Evolutionary conservation across 2,113 vertebrate genomes (phyloP).

Genomic region (Hyla sarda): DNA sequence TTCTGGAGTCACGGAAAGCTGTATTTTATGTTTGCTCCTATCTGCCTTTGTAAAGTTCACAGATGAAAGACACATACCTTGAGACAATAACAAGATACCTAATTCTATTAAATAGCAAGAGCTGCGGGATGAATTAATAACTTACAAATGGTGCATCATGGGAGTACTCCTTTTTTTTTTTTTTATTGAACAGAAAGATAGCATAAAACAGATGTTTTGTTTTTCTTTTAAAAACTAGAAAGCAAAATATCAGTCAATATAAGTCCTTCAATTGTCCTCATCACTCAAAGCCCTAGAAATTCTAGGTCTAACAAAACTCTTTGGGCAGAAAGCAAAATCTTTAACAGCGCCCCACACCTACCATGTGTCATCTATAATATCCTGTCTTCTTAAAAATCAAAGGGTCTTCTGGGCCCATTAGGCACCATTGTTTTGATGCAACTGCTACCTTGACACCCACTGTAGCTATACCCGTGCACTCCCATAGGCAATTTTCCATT

Average conservation of each 20-base stretch:
- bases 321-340: too few species aligned
- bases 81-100: not conserved
- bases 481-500: too few species aligned
- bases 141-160: not conserved
- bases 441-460: too few species aligned
- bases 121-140: slow-evolving; percentile 4
- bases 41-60: not conserved
- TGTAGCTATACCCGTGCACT: too few species aligned
- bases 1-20: slow-evolving; percentile 34
- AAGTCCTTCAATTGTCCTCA: not conserved
- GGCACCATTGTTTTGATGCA: too few species aligned
- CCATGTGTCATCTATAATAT: too few species aligned
- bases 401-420: too few species aligned
- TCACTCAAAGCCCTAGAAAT: not conserved
- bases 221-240: not conserved
- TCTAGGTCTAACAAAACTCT: not conserved
- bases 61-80: not conserved
- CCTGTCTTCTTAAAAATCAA: too few species aligned
- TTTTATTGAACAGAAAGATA: slow-evolving; percentile 13
- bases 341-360: too few species aligned
- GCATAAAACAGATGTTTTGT: not conserved
- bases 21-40: not conserved
- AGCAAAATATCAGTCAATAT: not conserved
- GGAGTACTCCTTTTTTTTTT: slow-evolving; percentile 16
- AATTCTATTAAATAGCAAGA: not conserved